Evolutionary conservation across 2,113 vertebrate species (phyloP), one percentile per base, ranked within the genome.

Genomic region (Myodes glareolus): DNA sequence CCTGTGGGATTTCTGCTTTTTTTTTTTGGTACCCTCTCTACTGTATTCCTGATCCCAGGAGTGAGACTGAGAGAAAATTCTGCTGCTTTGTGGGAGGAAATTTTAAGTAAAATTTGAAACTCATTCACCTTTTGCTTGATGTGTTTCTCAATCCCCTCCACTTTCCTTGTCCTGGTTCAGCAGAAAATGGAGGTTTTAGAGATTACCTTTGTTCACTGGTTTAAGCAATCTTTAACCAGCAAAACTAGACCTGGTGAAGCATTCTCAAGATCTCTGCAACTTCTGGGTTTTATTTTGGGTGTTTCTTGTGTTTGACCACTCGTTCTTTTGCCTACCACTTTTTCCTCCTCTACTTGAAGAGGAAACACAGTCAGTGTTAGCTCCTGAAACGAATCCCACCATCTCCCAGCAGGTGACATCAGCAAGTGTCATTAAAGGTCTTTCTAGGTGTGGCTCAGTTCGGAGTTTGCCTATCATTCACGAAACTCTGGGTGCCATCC

Each of bases 201-300:
- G 82, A 50, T 73, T 50, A 93, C 86, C 75, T 97, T 94, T 96
- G 94, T 29, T 45, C 87, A 29, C 75, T 67, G 70, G 82, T 39
- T 88, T 93, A 92, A 94, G 45, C 25, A 92, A 68, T 92, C 19
- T 72, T 96, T 97, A 93, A 97, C 94, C 19, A 95, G 65, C 5
- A 11, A 94, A 94, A 96, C 39, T 95, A 78, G 87, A 89, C 14
- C 12, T 21, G 75, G 63, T 76, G 33, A 96, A 90, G n/a, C 31
- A 82, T 77, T 96, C 76, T 73, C 68, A 21, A 80, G 55, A 17
- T 91, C 31, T 76, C 78, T 95, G 47, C 31, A 61, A 31, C 92
- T 21, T 76, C 77, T 92, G 27, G 42, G 7, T 61, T 36, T 86
- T 67, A 36, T 33, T 68, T 36, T 36, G 63, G 52, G 33, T 50